These are phyloP conservation scores for Caerostris darwini DNA, from an alignment of 1,140 invertebrate genomes.

Conservation along the genomic window DNA sequence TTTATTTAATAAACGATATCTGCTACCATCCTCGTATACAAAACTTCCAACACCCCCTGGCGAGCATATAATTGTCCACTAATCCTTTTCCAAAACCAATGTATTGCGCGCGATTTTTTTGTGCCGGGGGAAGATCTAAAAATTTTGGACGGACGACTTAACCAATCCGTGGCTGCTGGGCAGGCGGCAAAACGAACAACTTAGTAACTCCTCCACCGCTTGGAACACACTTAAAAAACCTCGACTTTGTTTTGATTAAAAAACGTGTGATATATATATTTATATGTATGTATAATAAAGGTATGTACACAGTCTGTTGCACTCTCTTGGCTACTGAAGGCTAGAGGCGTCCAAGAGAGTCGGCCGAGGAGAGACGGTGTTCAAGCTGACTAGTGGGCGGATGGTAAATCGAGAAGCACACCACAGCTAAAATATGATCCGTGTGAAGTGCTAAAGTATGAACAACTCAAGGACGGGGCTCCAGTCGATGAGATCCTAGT, in stretches of 20 bases:
- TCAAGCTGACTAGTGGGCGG: conserved; percentile 43
- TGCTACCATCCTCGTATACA: no score
- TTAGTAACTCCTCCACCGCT: conserved; percentile 18
- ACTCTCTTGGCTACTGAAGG: conserved; percentile 7
- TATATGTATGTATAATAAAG: background rate
- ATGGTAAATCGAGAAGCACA: conserved; percentile 46
- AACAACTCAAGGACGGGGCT: background rate
- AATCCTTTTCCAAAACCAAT: no score
- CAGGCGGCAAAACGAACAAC: background rate
- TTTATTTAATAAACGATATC: no score
- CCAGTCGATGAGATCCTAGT: background rate
- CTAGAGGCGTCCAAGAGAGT: background rate
- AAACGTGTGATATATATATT: conserved; percentile 10
- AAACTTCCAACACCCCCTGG: no score
- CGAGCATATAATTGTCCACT: no score
- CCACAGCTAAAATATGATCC: conserved; percentile 31
- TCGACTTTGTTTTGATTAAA: conserved; percentile 4
- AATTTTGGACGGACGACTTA: conserved; percentile 45
- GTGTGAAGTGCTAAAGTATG: conserved; percentile 4
- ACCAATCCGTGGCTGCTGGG: background rate
- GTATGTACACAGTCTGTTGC: conserved; percentile 6
- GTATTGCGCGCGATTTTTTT: background rate
- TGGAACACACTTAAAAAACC: conserved; percentile 20
- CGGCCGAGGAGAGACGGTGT: background rate
- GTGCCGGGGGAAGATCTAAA: background rate